Evolutionary conservation across 1,140 invertebrate species (phyloP).

Genomic region (Linepithema humile): DNA sequence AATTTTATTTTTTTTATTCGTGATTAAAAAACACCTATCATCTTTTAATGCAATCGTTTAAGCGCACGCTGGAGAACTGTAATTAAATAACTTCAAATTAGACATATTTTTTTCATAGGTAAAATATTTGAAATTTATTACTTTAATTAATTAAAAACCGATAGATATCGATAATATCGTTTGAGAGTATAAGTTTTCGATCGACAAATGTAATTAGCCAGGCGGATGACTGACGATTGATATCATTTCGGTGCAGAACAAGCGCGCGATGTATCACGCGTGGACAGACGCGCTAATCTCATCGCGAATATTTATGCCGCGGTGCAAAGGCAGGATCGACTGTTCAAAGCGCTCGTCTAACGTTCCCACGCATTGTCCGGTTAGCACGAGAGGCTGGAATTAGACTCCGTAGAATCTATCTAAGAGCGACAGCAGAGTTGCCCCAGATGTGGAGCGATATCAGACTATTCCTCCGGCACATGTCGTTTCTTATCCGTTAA

Average conservation of each 20-base stretch:
- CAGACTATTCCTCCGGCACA: slow-evolving; percentile 37
- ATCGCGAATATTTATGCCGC: not conserved
- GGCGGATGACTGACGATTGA: not conserved
- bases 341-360: slow-evolving; percentile 3
- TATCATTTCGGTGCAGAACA: not conserved
- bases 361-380: slow-evolving; percentile 55
- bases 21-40: too few species aligned
- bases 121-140: not conserved
- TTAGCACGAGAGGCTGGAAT: slow-evolving; percentile 29
- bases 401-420: slow-evolving; percentile 17
- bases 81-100: not conserved
- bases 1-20: not conserved
- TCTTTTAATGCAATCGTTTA: not conserved
- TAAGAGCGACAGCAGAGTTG: slow-evolving; percentile 40
- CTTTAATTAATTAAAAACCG: not conserved
- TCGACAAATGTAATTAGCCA: not conserved
- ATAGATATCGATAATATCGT: not conserved
- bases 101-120: not conserved
- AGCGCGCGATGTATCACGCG: not conserved
- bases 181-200: not conserved
- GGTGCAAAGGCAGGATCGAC: not conserved
- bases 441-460: slow-evolving; percentile 56
- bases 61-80: not conserved
- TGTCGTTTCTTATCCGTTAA: slow-evolving; percentile 59
- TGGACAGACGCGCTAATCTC: not conserved